These are phyloP conservation scores for Coracopsis vasa DNA, from an alignment of 2,113 vertebrate genomes.

Conservation along the genomic window DNA sequence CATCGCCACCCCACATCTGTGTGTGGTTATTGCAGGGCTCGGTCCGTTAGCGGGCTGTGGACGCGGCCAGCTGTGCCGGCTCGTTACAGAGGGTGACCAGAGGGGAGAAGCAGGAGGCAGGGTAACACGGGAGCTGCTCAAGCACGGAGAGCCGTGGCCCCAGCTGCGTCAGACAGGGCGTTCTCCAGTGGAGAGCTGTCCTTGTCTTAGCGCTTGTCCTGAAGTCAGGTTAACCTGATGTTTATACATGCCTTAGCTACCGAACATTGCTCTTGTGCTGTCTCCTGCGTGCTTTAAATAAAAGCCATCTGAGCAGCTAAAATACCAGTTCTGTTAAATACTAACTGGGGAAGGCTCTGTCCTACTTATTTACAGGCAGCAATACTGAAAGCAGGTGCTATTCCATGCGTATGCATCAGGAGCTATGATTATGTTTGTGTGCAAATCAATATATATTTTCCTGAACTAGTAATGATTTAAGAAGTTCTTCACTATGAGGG, in stretches of 20 bases:
- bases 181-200: background rate
- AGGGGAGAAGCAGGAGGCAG: background rate
- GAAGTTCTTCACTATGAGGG: background rate
- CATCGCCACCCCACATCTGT: fast-evolving
- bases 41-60: fast-evolving
- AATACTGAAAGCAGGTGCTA: background rate
- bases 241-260: background rate
- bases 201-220: background rate
- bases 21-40: background rate
- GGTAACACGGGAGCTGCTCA: background rate
- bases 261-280: background rate
- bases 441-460: background rate
- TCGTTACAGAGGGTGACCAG: background rate
- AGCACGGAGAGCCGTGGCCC: fast-evolving
- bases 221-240: background rate
- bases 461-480: background rate
- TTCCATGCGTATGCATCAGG: fast-evolving
- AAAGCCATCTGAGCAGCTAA: background rate
- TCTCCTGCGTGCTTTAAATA: background rate
- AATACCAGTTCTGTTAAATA: background rate
- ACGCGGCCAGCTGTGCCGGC: fast-evolving
- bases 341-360: background rate
- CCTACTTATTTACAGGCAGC: background rate
- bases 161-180: fast-evolving
- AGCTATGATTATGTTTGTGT: background rate